Evolutionary conservation across 1,140 invertebrate genomes (phyloP).

Genomic region (Drosophila kepulauana): DNA sequence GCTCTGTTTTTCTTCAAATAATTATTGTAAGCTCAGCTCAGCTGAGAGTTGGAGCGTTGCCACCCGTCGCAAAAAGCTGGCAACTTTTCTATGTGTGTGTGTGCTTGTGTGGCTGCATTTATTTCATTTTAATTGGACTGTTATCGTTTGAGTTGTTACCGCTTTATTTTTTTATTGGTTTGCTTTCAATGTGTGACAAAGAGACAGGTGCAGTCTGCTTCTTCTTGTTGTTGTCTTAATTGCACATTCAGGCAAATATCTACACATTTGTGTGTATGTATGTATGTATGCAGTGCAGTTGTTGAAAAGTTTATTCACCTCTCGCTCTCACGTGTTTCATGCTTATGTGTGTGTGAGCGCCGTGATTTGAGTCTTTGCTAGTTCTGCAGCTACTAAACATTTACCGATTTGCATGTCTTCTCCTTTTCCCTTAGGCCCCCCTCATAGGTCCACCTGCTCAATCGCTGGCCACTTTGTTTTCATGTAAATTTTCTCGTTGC

Average conservation of each 20-base stretch:
- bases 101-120: conserved; percentile 41
- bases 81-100: conserved; percentile 5
- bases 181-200: conserved; percentile 32
- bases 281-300: conserved; percentile 51
- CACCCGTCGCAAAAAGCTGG: conserved; percentile 42
- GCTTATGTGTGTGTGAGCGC: conserved; percentile 9
- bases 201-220: conserved; percentile 64
- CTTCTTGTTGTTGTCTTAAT: conserved; percentile 55
- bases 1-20: conserved; percentile 38
- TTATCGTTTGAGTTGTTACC: conserved; percentile 55
- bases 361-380: conserved; percentile 40
- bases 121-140: conserved; percentile 74
- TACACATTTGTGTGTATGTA: conserved; percentile 21
- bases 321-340: conserved; percentile 69
- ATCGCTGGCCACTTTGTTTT: conserved; percentile 52
- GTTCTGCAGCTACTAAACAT: conserved; percentile 42
- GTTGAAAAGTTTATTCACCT: conserved; percentile 75
- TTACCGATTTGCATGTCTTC: conserved; percentile 40
- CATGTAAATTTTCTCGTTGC: conserved; percentile 73
- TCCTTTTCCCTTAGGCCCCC: background rate
- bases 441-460: background rate
- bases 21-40: conserved; percentile 35
- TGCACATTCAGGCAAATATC: conserved; percentile 6
- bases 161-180: conserved; percentile 37
- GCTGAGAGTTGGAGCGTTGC: conserved; percentile 42